phyloP scores from a whole-genome alignment of 2,888 invertebrate species.

The Pardosa pseudoannulata region DNA sequence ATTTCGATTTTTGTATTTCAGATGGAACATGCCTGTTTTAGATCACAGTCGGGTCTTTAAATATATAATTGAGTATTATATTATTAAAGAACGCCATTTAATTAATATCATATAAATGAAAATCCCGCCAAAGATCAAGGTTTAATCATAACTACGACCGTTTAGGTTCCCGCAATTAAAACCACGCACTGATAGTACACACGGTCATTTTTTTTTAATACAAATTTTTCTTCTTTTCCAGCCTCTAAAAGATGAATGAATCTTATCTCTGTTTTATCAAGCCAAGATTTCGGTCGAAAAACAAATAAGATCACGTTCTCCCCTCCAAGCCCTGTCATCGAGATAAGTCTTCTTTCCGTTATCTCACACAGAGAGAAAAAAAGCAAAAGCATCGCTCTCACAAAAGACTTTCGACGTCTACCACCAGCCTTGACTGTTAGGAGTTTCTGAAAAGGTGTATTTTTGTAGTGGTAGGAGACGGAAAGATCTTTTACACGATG shows the following conservation, averaged over 20 bases:
- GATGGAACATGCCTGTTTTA: no score
- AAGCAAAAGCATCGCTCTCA: background rate
- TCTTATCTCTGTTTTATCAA: slow-evolving; percentile 28
- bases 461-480: background rate
- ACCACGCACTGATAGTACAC: no score
- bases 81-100: no score
- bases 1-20: no score
- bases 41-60: no score
- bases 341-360: background rate
- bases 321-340: background rate
- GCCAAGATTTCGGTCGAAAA: slow-evolving; percentile 8
- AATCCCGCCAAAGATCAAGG: no score
- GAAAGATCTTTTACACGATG: background rate
- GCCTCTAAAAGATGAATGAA: slow-evolving; percentile 48
- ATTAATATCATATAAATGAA: no score
- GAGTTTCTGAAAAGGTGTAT: background rate
- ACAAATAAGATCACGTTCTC: slow-evolving; percentile 37
- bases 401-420: slow-evolving; percentile 27
- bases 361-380: no score
- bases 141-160: no score
- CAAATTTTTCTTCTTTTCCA: background rate
- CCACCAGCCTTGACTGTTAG: background rate
- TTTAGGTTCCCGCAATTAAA: no score
- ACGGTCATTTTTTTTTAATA: no score
- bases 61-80: no score